Percentiles rank a stretch among this genome's conserved stretches.
phyloP scores from a whole-genome alignment of 2,888 invertebrate species.

The Phorcus lineatus region DNA sequence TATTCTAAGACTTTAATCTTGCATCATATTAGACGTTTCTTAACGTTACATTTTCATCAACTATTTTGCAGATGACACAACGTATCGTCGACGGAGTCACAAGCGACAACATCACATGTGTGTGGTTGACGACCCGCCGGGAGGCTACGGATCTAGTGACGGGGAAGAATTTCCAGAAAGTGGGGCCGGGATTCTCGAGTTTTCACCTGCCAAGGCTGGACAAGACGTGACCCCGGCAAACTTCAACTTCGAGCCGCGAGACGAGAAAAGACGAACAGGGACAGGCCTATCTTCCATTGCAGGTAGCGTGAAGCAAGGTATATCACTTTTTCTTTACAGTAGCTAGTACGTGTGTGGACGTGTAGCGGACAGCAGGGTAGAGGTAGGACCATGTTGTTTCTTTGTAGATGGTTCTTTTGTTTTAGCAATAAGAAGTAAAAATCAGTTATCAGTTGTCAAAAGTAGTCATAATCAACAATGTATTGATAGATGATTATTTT shows the following conservation, averaged over 20 bases:
- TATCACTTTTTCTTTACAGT: neutral
- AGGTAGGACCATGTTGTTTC: too few relatives aligned
- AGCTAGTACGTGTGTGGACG: neutral
- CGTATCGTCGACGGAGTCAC: too few relatives aligned
- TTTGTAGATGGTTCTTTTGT: too few relatives aligned
- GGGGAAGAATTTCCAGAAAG: conserved; percentile 74
- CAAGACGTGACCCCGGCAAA: conserved; percentile 91
- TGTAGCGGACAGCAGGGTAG: neutral
- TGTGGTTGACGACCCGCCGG: neutral
- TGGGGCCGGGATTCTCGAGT: conserved; percentile 81
- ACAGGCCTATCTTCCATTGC: conserved; percentile 64
- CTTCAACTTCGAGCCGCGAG: conserved; percentile 78
- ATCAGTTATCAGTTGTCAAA: too few relatives aligned
- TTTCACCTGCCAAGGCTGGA: conserved; percentile 90
- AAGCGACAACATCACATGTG: neutral
- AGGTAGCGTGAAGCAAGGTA: conserved; percentile 46
- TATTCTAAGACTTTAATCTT: too few relatives aligned
- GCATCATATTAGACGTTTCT: too few relatives aligned
- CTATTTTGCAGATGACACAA: too few relatives aligned
- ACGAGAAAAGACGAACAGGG: conserved; percentile 55
- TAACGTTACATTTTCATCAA: too few relatives aligned
- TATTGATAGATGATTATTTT: too few relatives aligned
- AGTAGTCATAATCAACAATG: too few relatives aligned
- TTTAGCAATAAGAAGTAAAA: too few relatives aligned
- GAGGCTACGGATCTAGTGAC: conserved; percentile 64